Percentiles rank a stretch among this genome's conserved stretches.
Evolutionary conservation across 2,113 vertebrate species (phyloP).

Genomic region (Chlamydotis undulata): DNA sequence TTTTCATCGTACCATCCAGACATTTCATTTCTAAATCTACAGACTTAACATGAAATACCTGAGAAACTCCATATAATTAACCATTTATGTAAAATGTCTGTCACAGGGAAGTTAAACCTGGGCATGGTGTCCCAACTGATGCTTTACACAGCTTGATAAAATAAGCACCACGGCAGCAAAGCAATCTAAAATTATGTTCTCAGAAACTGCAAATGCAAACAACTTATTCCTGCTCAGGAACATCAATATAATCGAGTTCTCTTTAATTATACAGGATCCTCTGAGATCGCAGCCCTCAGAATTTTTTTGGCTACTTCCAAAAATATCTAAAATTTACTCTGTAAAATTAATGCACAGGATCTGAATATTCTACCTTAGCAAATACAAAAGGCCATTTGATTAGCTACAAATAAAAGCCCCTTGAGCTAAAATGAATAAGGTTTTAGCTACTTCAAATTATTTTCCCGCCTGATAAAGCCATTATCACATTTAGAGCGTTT

Average conservation of each 20-base stretch:
- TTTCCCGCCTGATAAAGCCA: constrained; percentile 79
- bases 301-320: constrained; percentile 49
- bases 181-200: background rate
- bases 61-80: background rate
- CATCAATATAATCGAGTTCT: background rate
- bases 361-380: constrained; percentile 70
- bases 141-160: background rate
- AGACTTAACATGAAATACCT: background rate
- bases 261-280: constrained; percentile 34
- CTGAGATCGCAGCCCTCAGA: constrained; percentile 27
- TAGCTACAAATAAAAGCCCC: constrained; percentile 78
- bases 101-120: background rate
- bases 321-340: constrained; percentile 58
- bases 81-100: background rate
- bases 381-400: constrained; percentile 76
- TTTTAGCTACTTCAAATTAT: constrained; percentile 77
- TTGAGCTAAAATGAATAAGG: constrained; percentile 74
- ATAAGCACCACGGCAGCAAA: background rate
- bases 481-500: constrained; percentile 77
- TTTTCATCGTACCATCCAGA: fast-evolving
- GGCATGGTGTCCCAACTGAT: background rate
- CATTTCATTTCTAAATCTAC: background rate
- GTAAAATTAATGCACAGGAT: constrained; percentile 72
- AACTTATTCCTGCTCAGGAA: background rate
- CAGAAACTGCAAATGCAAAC: background rate